Base-by-base conservation (phyloP, 2,888 invertebrate genomes). In the Luffia ferchaultella region DNA sequence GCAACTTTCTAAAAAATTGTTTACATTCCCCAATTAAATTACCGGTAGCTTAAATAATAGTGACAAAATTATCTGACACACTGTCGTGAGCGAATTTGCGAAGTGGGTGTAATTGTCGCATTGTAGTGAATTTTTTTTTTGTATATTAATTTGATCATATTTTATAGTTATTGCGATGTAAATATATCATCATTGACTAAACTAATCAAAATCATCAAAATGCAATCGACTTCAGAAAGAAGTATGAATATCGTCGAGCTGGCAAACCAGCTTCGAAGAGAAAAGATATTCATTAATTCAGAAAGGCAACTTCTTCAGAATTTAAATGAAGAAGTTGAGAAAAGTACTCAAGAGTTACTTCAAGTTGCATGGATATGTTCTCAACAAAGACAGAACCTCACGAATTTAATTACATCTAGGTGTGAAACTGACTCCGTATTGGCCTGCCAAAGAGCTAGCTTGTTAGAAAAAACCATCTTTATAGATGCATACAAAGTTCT, bases 281-380 rank as follows among this genome's bases (percentile, higher is more conserved):
- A 97, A 74, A 90, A 93, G 62, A 86, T 97, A 51, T 95, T 95
- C 70, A 92, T 96, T 50, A 89, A 89, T 59, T 91, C 93, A 2
- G 97, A 97, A 70, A 90, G 93, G 70, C 89, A 91, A 64, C 89
- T 93, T 70, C 88, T 95, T 63, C 90, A 91, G 61, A 87, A 87
- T 62, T 80, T 94, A 30, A 93, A 93, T 69, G 89, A 91, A 67
- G 88, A 90, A 63, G 88, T 93, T 60, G 85, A 85, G 57, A 77
- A 76, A 54, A 85, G 79, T 62, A 83, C 86, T 15, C 65, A 84
- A 55, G 85, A 86, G 60, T 71, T 88, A 55, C 76, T 87, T 55
- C 90, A 93, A 73, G 87, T 90, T 53, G 92, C 95, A 40, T 97
- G 96, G 94, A 88, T 96, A 54, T 92, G 93, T 54, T 90, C 93